Conservation (phyloP, 2,888 invertebrate genomes). For the Aspidiotus rigidus region DNA sequence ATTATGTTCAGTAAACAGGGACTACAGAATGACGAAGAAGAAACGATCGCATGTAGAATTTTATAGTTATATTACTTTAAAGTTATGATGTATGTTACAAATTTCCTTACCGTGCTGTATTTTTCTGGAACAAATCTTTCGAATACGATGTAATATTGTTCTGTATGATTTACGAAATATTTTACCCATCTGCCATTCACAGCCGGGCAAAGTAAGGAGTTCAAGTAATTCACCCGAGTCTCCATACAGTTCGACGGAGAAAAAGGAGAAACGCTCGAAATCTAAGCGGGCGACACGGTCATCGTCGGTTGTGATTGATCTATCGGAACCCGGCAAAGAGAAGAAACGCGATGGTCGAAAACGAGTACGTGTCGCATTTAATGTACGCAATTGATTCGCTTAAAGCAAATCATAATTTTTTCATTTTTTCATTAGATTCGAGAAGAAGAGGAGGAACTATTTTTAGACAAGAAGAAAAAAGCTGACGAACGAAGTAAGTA, state of each 20-base stretch:
- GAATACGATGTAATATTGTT: too few relatives aligned
- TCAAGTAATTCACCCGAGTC: conserved; percentile 27
- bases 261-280: conserved; percentile 30
- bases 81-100: too few relatives aligned
- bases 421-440: conserved; percentile 5
- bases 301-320: conserved; percentile 27
- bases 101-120: too few relatives aligned
- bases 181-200: conserved; percentile 43
- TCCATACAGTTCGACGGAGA: conserved; percentile 15
- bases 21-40: too few relatives aligned
- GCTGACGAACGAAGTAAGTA: conserved; percentile 17
- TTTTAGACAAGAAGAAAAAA: conserved; percentile 28
- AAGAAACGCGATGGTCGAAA: conserved; percentile 30
- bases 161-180: background rate
- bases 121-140: too few relatives aligned
- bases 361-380: conserved; percentile 7
- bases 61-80: too few relatives aligned
- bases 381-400: background rate
- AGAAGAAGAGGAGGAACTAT: conserved; percentile 16
- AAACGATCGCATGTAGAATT: too few relatives aligned
- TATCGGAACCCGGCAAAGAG: conserved; percentile 15
- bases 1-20: too few relatives aligned
- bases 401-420: background rate
- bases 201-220: conserved; percentile 40
- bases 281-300: conserved; percentile 14